phyloP scores from a whole-genome alignment of 2,113 vertebrate genomes.

The Phyllopteryx taeniolatus region DNA sequence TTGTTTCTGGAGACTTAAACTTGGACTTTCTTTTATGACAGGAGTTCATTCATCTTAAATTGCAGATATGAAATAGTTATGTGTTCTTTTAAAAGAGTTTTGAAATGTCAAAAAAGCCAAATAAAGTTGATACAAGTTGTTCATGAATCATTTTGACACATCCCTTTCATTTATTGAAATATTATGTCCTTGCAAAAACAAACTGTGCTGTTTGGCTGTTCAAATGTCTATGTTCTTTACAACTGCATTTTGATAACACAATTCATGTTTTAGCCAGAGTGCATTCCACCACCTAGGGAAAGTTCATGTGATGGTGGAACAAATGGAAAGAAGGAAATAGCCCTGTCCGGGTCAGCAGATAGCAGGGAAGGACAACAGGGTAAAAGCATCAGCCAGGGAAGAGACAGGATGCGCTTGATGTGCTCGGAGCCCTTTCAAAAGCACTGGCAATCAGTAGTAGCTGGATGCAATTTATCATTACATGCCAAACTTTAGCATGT shows the following conservation, averaged over 20 bases:
- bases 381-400: constrained; percentile 23
- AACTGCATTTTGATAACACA: neutral
- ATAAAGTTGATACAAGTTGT: neutral
- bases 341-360: constrained; percentile 41
- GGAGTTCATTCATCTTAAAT: neutral
- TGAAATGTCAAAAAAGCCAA: neutral
- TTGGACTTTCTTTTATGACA: neutral
- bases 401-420: constrained; percentile 53
- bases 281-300: constrained; percentile 9
- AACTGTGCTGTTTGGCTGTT: too few relatives aligned
- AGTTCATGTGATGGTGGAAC: constrained; percentile 45
- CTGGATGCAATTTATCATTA: constrained; percentile 39
- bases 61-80: neutral
- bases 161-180: too few relatives aligned
- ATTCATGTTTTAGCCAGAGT: constrained; percentile 1
- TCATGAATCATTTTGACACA: too few relatives aligned
- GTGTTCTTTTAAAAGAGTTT: neutral
- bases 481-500: constrained; percentile 34
- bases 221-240: too few relatives aligned
- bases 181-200: too few relatives aligned
- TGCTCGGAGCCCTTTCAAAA: constrained; percentile 50
- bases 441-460: constrained; percentile 44
- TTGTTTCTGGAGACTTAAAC: neutral
- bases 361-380: constrained; percentile 9
- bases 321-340: constrained; percentile 45